Base-by-base conservation (phyloP, 1,140 invertebrate genomes). In the Drosophila obscura region DNA sequence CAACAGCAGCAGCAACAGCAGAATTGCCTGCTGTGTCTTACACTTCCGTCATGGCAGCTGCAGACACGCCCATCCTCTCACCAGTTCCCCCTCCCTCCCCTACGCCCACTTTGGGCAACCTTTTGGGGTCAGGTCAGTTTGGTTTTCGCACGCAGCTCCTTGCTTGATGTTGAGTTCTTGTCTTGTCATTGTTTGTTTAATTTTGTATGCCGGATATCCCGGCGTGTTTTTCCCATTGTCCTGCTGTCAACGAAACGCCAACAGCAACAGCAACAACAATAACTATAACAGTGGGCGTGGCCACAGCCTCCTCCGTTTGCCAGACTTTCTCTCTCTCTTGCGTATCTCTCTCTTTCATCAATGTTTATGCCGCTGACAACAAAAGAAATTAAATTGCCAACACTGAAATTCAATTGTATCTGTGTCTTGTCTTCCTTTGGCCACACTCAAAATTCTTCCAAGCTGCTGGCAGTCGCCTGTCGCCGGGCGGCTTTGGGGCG, bases 371-470 rank as follows among this genome's bases (percentile, higher is more conserved):
- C 79, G 64, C 51, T 83, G 83, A 83, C 83, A 87, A 87, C 83
- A 87, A 87, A 87, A 87, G 83, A 87, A 87, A 87, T 87, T 87
- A 83, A 87, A 87, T 87, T 88, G 79, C 79, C 75, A 88, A 79
- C 82, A 88, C 79, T 83, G 83, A 88, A 85, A 83, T 82, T 87
- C 83, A 87, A 87, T 88, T 87, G 79, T 82, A 82, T 78, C 78
- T 62, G 60, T 41, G 49, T 39, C 35, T 11, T 11, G 2, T 61
- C 58, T 51, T 56, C 52, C 28, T 19, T 61, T 65, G 59, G 62
- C 60, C 46, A 35, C 65, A 75, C 78, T 82, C 66, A 71, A 83
- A 82, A 83, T 63, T 83, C 77, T 41, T 75, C 57, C 57, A 75
- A 78, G 71, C 41, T 50, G 44, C 4, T 8, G 31, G 22, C 15